phyloP scores from a whole-genome alignment of 2,888 invertebrate genomes.

The Synanthedon myopaeformis region DNA sequence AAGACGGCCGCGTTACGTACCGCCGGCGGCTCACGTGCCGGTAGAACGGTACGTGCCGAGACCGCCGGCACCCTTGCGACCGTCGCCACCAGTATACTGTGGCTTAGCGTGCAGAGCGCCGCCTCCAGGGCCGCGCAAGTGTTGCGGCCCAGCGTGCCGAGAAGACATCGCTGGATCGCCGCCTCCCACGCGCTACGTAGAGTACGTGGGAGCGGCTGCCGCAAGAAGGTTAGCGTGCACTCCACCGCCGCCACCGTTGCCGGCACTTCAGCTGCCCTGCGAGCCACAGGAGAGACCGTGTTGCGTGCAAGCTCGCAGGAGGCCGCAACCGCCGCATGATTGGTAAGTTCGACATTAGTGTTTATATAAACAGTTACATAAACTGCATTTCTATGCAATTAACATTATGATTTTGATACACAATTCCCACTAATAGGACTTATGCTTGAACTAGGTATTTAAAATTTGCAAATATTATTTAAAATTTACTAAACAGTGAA shows the following conservation, averaged over 20 bases:
- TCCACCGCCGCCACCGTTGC: slow-evolving; percentile 62
- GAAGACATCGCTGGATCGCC: slow-evolving; percentile 54
- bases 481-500: no score
- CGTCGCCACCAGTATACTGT: slow-evolving; percentile 68
- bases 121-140: slow-evolving; percentile 48
- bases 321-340: slow-evolving; percentile 70
- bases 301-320: slow-evolving; percentile 68
- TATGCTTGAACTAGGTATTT: no score
- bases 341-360: slow-evolving; percentile 54
- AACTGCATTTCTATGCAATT: no score
- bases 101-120: slow-evolving; percentile 61
- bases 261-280: slow-evolving; percentile 58
- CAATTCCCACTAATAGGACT: no score
- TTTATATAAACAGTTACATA: no score
- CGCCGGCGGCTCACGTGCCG: slow-evolving; percentile 78
- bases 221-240: slow-evolving; percentile 70
- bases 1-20: slow-evolving; percentile 72
- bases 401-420: no score
- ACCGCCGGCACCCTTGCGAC: slow-evolving; percentile 59
- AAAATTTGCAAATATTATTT: no score
- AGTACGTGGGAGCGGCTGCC: slow-evolving; percentile 75
- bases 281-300: slow-evolving; percentile 67
- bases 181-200: slow-evolving; percentile 67
- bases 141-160: slow-evolving; percentile 59
- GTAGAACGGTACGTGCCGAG: slow-evolving; percentile 79